Base-by-base conservation (phyloP, 2,797 vertebrate species). In the Chelonia mydas region DNA sequence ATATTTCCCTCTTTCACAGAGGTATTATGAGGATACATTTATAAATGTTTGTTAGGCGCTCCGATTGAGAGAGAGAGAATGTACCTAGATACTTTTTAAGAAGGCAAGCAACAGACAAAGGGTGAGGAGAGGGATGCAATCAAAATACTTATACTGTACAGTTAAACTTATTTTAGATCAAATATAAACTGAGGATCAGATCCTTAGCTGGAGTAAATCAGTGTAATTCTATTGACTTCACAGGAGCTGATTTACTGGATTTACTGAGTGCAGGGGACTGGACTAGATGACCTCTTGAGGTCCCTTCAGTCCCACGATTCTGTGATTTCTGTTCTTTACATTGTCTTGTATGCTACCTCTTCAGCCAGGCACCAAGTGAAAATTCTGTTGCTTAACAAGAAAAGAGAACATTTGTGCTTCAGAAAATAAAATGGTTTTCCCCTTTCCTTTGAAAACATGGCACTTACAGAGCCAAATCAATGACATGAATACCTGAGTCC, bases 291-390 rank as follows among this genome's bases (percentile, higher is more conserved):
- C 27, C 57, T 54, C 53, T 54, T 8, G 21, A 54, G 53, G 53
- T 23, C 21, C 19, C 53, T 31, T 12, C 57, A 59, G 57, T 59
- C 27, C 57, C 57, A 59, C 12, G 57, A 13, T 31, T 59, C 57
- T 59, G 12, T 59, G 57, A 59, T 12, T 0, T 0, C 7, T 27
- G 1, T 0, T 0, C 25, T 45, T 78, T 55, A 1, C n/a, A 33
- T 33, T 90, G 11, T 27, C 84, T 80, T 37, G 84, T 59, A 68
- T 84, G 11, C 54, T 72, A 2, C 4, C 9, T 96, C 86, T 78
- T 65, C 59, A 92, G 83, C 17, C 78, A 86, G 28, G 23, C 81
- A 27, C 3, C 50, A 88, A 65, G 61, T 23, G 6, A 6, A 59
- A 51, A 61, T 78, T 90, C 78, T 65, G 53, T 85, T 88, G 41